These are phyloP conservation scores for Tricholauxania praeusta DNA, from an alignment of 2,888 invertebrate species.

Conservation along the genomic window DNA sequence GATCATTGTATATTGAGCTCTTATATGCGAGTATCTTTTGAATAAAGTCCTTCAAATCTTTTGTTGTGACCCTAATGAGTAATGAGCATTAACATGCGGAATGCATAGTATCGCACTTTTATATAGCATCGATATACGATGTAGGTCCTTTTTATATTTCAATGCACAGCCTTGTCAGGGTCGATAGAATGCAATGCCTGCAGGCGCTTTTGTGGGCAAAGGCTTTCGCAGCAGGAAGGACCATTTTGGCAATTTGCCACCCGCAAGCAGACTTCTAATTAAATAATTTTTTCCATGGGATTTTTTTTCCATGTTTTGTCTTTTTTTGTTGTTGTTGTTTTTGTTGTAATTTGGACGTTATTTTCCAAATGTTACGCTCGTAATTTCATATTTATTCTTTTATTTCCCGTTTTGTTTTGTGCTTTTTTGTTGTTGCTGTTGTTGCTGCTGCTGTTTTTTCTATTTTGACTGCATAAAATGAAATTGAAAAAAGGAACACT, in stretches of 20 bases:
- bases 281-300: conserved; percentile 42
- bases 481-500: conserved; percentile 10
- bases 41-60: no score
- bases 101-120: no score
- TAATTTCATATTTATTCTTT: background rate
- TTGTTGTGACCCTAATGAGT: no score
- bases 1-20: no score
- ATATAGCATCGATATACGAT: no score
- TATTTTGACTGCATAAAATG: background rate
- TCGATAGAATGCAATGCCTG: no score
- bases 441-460: background rate
- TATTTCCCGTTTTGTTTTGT: conserved; percentile 25
- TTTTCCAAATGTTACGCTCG: conserved; percentile 17
- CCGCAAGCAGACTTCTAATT: conserved; percentile 46
- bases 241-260: conserved; percentile 47
- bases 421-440: conserved; percentile 24
- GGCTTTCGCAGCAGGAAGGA: conserved; percentile 34
- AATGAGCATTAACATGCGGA: no score
- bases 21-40: no score
- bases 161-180: no score
- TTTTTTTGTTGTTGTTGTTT: background rate
- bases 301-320: background rate
- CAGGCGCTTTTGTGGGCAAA: background rate
- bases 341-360: conserved; percentile 17
- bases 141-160: no score